Evolutionary conservation across 2,888 invertebrate species (phyloP).

Genomic region (Lamellibrachia satsuma): DNA sequence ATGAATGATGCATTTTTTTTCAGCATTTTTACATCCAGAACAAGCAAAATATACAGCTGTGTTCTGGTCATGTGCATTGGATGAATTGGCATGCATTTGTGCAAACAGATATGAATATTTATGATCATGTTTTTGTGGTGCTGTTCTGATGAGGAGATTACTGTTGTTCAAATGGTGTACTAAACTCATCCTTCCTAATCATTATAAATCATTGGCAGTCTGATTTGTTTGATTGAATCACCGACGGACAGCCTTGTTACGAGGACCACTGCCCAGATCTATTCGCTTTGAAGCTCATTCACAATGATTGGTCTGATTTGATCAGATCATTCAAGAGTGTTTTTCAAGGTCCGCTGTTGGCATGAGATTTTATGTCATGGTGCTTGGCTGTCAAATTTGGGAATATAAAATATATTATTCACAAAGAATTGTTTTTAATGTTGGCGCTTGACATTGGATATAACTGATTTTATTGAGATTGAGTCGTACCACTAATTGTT

Average conservation of each 20-base stretch:
- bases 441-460: background rate
- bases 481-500: background rate
- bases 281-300: background rate
- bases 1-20: no score
- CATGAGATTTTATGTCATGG: background rate
- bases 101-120: background rate
- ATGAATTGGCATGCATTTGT: background rate
- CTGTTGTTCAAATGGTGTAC: background rate
- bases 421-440: background rate
- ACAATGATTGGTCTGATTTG: background rate
- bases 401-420: background rate
- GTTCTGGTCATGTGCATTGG: background rate
- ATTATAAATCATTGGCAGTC: background rate
- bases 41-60: background rate
- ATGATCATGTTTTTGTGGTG: background rate
- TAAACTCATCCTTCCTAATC: background rate
- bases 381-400: background rate
- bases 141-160: constrained; percentile 12
- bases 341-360: background rate
- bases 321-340: background rate
- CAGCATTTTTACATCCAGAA: no score
- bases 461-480: background rate
- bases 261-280: background rate
- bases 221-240: background rate
- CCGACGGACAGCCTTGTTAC: background rate